Evolutionary conservation across 2,797 vertebrate genomes (phyloP).

Genomic region (Sarcophilus harrisii): DNA sequence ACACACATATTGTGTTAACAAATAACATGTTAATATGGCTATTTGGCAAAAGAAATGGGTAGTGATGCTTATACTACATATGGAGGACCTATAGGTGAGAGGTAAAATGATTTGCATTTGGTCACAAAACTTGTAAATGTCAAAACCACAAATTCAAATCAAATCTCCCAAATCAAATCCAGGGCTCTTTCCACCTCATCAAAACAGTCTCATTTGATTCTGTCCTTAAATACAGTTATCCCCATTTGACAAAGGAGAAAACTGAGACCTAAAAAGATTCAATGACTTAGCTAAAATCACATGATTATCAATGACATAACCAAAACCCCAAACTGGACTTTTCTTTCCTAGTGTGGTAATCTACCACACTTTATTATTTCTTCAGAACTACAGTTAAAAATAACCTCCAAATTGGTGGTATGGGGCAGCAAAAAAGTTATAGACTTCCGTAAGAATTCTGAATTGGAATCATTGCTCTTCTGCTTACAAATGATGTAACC

Average conservation of each 20-base stretch:
- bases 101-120: neutral
- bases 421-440: neutral
- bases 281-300: neutral
- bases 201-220: neutral
- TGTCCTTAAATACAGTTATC: neutral
- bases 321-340: neutral
- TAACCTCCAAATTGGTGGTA: neutral
- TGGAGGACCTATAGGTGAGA: neutral
- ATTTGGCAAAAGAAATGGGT: neutral
- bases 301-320: neutral
- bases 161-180: neutral
- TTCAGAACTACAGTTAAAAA: neutral
- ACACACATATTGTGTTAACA: neutral
- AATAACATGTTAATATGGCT: neutral
- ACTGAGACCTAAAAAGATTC: neutral
- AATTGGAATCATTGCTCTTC: neutral
- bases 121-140: neutral
- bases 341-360: neutral
- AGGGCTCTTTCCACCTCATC: neutral
- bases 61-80: neutral
- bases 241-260: neutral
- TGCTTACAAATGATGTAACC: neutral
- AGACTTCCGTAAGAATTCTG: neutral
- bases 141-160: constrained; percentile 33
- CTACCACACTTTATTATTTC: neutral